Percentiles rank a stretch among this genome's conserved stretches.
Conservation (phyloP, 2,797 vertebrate genomes). For the Gadopsis bispinosus region DNA sequence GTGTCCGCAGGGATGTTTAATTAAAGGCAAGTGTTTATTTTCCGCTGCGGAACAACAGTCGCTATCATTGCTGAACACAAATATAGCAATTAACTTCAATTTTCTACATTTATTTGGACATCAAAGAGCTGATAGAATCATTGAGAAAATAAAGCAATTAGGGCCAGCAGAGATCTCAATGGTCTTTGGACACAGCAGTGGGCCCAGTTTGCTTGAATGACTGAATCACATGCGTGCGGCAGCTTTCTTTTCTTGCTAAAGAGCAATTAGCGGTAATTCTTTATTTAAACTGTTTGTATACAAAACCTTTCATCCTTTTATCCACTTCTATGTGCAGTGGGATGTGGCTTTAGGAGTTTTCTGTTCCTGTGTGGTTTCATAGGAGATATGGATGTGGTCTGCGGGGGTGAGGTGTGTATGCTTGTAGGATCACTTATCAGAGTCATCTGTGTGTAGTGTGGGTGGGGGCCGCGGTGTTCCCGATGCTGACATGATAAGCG, state of each 20-base stretch:
- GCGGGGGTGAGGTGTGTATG: constrained; percentile 64
- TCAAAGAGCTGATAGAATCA: constrained; percentile 87
- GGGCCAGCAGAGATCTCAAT: constrained; percentile 84
- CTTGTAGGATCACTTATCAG: constrained; percentile 77
- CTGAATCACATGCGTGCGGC: constrained; percentile 83
- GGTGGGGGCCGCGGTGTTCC: constrained; percentile 78
- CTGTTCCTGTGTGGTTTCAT: constrained; percentile 76
- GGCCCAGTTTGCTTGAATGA: constrained; percentile 78
- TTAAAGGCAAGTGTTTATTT: constrained; percentile 80
- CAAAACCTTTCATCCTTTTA: constrained; percentile 88
- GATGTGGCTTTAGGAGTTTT: constrained; percentile 82
- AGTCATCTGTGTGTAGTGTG: constrained; percentile 78
- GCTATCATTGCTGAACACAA: constrained; percentile 84
- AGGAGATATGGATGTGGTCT: constrained; percentile 71
- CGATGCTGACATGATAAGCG: constrained; percentile 79
- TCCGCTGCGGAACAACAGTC: constrained; percentile 74
- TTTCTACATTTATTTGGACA: constrained; percentile 86
- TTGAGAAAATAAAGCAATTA: constrained; percentile 85
- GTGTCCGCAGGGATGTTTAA: constrained; percentile 82
- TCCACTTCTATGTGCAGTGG: constrained; percentile 83
- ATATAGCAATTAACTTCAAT: constrained; percentile 88
- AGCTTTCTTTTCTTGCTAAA: constrained; percentile 87
- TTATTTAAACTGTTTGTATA: constrained; percentile 89
- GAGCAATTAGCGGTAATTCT: constrained; percentile 87
- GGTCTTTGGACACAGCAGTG: constrained; percentile 79